phyloP scores from a whole-genome alignment of 2,888 invertebrate genomes.

The Oligia fasciuncula region DNA sequence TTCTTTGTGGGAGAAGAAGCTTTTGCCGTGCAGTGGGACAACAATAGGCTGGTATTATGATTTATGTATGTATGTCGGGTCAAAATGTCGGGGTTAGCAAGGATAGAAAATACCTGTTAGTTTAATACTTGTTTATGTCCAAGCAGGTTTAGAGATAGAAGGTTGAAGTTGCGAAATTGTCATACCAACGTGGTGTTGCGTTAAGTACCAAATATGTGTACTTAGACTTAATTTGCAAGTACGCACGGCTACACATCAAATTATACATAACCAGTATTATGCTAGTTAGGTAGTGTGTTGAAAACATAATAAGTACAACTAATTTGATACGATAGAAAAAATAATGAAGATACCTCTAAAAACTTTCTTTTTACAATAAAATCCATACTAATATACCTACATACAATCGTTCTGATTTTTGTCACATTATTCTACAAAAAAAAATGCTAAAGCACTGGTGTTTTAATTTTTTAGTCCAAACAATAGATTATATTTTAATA shows the following conservation, averaged over 20 bases:
- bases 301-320: too few species aligned
- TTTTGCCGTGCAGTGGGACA: not conserved
- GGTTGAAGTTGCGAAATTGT: conserved; percentile 20
- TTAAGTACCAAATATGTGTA: not conserved
- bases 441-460: too few species aligned
- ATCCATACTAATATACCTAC: too few species aligned
- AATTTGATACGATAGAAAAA: too few species aligned
- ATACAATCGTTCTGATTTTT: too few species aligned
- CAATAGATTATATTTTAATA: too few species aligned
- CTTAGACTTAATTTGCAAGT: conserved; percentile 9
- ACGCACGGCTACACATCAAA: not conserved
- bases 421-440: too few species aligned
- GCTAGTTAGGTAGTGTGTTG: too few species aligned
- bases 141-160: conserved; percentile 15
- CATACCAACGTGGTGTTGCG: not conserved
- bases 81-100: conserved; percentile 21
- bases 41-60: not conserved
- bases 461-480: too few species aligned
- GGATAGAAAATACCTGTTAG: conserved; percentile 17
- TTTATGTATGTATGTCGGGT: conserved; percentile 10
- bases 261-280: too few species aligned
- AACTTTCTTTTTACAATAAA: too few species aligned
- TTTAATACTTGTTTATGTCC: conserved; percentile 1
- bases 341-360: too few species aligned
- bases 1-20: not conserved